Base-by-base conservation (phyloP, 2,888 invertebrate species). In the Toxonevra muliebris region DNA sequence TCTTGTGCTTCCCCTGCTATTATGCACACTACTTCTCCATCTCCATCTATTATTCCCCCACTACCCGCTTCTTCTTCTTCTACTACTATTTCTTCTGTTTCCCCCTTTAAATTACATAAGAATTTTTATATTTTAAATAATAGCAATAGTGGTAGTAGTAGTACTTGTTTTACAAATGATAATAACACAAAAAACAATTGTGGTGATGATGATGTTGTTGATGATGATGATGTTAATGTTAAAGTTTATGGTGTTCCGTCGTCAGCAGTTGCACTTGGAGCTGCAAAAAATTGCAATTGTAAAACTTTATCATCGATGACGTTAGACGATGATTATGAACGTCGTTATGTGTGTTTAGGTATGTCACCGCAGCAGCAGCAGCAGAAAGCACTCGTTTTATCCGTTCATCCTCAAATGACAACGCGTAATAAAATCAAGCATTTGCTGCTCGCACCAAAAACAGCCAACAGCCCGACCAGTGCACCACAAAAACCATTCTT, bases 131-230 rank as follows among this genome's bases (percentile, higher is more conserved):
- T 64, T 61, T 58, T 64, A 60, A 69, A 70, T 64, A 73, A 64
- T 66, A 68, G 66, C 75, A 76, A 75, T 73, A 77, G 71, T 73
- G 72, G 71, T 72, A 73, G 70, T 76, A 73, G 69, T 76, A 75
- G 75, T 76, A 75, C 65, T 69, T 68, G 66, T 71, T 70, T 70
- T 77, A 73, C 69, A 73, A 71, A 69, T 70, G 63, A n/a, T 55
- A 64, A 30, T 52, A 62, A 48, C 64, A 64, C 48, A 50, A 30
- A 3, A 3, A 57, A 40, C 43, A 61, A 65, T 63, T 45, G 59
- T 45, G 59, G 65, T 45, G 55, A 54, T 42, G 43, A 15, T 61
- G 54, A 59, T 60, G 65, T 4, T 30, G 30, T 4, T 30, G 30
- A 4, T 30, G 7, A 30, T 30, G 13, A 50, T 8, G 53, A 64